These are phyloP conservation scores for Drosophila imparisetae DNA, from an alignment of 2,888 invertebrate species.

Conservation along the genomic window DNA sequence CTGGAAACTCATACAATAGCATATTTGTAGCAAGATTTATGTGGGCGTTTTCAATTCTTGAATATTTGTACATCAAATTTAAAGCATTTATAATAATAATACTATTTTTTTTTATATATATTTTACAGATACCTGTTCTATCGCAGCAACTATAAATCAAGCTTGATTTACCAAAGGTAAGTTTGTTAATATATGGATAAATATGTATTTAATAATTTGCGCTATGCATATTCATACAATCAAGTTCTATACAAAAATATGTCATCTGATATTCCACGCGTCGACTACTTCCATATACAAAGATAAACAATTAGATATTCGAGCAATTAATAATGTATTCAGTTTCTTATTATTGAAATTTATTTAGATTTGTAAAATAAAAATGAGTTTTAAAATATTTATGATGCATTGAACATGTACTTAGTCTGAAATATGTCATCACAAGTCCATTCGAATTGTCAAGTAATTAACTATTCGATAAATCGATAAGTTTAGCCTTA, in stretches of 20 bases:
- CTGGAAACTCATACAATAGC: not conserved
- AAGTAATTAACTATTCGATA: not conserved
- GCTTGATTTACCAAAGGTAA: not conserved
- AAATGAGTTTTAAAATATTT: not conserved
- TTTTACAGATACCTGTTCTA: slow-evolving; percentile 16
- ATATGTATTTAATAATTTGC: not conserved
- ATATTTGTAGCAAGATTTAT: not conserved
- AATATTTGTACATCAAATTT: not conserved
- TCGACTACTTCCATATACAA: not conserved
- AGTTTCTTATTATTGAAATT: not conserved
- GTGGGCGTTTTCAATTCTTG: not conserved
- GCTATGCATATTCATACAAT: not conserved
- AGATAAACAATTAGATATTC: not conserved
- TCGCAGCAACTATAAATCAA: not conserved
- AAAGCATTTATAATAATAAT: not conserved
- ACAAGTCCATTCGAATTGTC: not conserved
- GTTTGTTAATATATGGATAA: not conserved
- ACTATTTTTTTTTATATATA: not conserved
- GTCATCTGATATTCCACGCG: not conserved
- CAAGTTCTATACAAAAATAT: not conserved
- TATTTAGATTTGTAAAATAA: not conserved
- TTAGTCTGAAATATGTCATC: not conserved
- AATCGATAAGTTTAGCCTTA: not conserved
- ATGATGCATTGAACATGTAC: not conserved
- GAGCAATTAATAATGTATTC: not conserved